A percentile compares a stretch with the other conserved stretches of the same genome.
Conservation (phyloP, 2,797 vertebrate genomes). For the Enteromius argenteus region DNA sequence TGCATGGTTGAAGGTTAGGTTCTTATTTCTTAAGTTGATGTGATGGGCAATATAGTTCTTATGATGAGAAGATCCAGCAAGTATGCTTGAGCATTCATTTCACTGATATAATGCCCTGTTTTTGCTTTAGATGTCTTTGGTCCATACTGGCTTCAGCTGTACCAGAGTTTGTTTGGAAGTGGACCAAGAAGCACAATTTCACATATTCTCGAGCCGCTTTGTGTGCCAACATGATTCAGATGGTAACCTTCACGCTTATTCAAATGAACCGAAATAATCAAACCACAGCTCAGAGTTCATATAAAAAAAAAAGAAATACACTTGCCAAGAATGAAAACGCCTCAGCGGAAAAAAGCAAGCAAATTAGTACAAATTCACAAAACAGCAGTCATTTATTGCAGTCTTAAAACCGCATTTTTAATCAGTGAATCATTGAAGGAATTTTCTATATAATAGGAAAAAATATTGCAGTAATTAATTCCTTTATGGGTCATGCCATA, state of each 20-base stretch:
- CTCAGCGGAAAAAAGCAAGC: neutral
- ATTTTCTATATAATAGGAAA: neutral
- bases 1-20: too few species aligned
- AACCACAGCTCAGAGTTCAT: too few species aligned
- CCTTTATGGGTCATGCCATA: neutral
- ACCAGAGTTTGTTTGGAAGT: neutral
- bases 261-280: too few species aligned
- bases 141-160: neutral
- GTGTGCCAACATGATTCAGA: neutral
- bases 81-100: neutral
- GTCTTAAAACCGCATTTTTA: slow-evolving; percentile 8
- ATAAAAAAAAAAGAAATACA: too few species aligned
- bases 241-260: neutral
- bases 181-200: neutral
- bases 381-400: neutral
- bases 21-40: too few species aligned
- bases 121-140: neutral
- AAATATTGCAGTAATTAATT: neutral
- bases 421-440: neutral
- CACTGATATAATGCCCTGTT: too few species aligned
- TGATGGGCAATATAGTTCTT: neutral
- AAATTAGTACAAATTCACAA: neutral
- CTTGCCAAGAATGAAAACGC: neutral
- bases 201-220: neutral
- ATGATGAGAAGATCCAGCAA: neutral